phyloP scores from a whole-genome alignment of 2,888 invertebrate species.

The Icerya purchasi region DNA sequence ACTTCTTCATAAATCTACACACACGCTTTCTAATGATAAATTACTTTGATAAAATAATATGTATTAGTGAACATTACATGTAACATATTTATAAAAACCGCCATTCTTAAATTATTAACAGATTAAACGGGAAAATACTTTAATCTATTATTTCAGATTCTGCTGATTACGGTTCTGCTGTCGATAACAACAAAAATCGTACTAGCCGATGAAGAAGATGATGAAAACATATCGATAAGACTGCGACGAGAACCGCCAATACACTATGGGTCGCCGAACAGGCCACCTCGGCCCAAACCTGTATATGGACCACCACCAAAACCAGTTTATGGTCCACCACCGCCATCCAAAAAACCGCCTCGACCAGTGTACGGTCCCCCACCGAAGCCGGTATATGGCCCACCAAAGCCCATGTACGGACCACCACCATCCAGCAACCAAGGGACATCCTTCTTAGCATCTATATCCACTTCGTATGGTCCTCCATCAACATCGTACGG shows the following conservation, averaged over 20 bases:
- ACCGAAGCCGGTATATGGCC: conserved; percentile 21
- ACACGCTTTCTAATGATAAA: too few species aligned
- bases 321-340: conserved; percentile 21
- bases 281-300: conserved; percentile 16
- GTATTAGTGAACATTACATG: too few species aligned
- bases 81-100: too few species aligned
- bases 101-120: too few species aligned
- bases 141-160: background rate
- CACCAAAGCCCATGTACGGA: conserved; percentile 20
- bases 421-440: conserved; percentile 17
- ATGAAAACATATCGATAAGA: conserved; percentile 19
- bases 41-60: too few species aligned
- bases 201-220: background rate
- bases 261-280: conserved; percentile 16
- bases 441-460: background rate
- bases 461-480: conserved; percentile 20
- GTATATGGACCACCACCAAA: conserved; percentile 21
- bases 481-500: conserved; percentile 15
- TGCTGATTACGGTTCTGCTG: background rate
- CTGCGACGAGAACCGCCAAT: conserved; percentile 24
- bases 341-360: conserved; percentile 20
- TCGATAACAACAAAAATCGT: background rate
- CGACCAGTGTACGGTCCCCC: conserved; percentile 21
- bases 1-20: too few species aligned
- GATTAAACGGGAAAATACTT: too few species aligned